Base-by-base conservation (phyloP, 1,140 invertebrate genomes). In the Oryctes rhinoceros region DNA sequence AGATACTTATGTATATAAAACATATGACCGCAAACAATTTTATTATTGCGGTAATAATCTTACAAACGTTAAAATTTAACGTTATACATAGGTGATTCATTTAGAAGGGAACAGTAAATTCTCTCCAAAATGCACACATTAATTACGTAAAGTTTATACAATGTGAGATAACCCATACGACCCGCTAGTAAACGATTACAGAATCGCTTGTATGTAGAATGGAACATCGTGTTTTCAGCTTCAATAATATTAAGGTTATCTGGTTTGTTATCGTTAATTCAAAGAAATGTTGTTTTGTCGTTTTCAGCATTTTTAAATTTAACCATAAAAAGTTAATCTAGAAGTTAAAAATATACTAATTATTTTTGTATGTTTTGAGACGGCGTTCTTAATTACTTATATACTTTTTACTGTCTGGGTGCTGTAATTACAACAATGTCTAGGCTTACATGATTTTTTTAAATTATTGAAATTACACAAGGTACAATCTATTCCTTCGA, bases 41-140 rank as follows among this genome's bases (percentile, higher is more conserved):
- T 44, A 44, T 44, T 44, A 44, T 44, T 3, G 5, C 39, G 39
- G 39, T 44, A 44, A 44, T 44, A 44, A 1, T 10, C 15, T 59
- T n/a, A 59, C 53, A 7, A 7, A n/a, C 15, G 5, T 18, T 18
- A 59, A 18, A 59, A n/a, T 59, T 3, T 18, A 59, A 59, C 15
- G 15, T 59, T 59, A 59, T 59, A 59, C 53, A 7, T 59, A 59
- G 53, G n/a, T 59, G 53, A 59, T 59, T 59, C 53, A 59, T 59
- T 59, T 59, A 6, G 15, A 59, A 15, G 53, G n/a, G n/a, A 59
- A 59, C 3, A 59, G n/a, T 59, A 59, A 59, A 59, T 59, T 59
- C 53, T 59, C 53, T 18, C 5, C 13, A 59, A 59, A 18, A 59
- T 59, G 53, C 53, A 59, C 53, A 59, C 53, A 59, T 18, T 59